Evolutionary conservation across 1,140 invertebrate genomes (phyloP), one percentile per base, ranked within the genome.

Genomic region (Aphis craccivora): DNA sequence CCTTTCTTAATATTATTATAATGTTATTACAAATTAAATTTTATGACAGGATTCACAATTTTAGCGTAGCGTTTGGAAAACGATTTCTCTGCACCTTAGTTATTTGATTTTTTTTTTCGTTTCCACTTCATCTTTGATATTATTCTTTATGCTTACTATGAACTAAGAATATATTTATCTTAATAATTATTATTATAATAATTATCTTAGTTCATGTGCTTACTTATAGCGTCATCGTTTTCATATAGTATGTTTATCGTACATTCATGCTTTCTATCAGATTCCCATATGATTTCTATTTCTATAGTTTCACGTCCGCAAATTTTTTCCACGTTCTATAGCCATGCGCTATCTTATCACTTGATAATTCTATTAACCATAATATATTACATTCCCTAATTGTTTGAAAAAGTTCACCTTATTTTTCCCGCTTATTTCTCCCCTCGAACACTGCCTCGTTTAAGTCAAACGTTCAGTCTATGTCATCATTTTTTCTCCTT

Each of bases 351-450:
- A 76, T 76, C 14, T 35, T 76, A 35, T 35, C 30, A 76, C 14
- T 67, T n/a, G 60, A n/a, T 76, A n/a, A 76, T 76, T 76, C n/a
- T n/a, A 76, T 76, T 18, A 76, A 76, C 60, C 60, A n/a, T 76
- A 76, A 76, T 76, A 76, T 76, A 76, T 76, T 76, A n/a, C 60
- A n/a, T n/a, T 76, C n/a, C 60, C 60, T 76, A 76, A 76, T 76
- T 76, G 60, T 76, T 76, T 76, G 60, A 76, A 76, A 76, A 76
- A 30, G n/a, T 76, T 76, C 60, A n/a, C 60, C 60, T 76, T 35
- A 76, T 76, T 76, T 76, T 35, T 76, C 30, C 30, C 60, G n/a
- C 30, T 76, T n/a, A n/a, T 76, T n/a, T 76, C 14, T 76, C 60
- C 60, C 14, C 60, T 76, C 30, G 60, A 76, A 14, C n/a, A 76